phyloP scores from a whole-genome alignment of 2,113 vertebrate species.

The Laterallus jamaicensis region DNA sequence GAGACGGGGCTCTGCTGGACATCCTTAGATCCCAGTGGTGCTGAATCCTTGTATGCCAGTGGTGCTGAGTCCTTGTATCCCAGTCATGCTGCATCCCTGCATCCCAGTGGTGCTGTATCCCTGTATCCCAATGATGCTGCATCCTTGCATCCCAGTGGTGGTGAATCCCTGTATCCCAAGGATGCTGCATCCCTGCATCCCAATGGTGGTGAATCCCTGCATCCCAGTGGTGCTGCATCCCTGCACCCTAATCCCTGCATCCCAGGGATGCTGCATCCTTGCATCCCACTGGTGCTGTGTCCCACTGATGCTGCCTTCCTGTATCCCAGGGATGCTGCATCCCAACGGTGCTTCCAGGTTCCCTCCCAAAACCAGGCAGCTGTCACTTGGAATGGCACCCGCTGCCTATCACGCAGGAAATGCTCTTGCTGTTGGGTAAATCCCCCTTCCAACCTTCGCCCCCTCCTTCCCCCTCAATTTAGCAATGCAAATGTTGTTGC shows the following conservation, averaged over 20 bases:
- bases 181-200: too few relatives aligned
- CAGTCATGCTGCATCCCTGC: too few relatives aligned
- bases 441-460: background rate
- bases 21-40: accelerated
- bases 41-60: too few relatives aligned
- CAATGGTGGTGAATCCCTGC: too few relatives aligned
- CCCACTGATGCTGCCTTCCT: accelerated
- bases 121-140: too few relatives aligned
- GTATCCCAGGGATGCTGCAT: too few relatives aligned
- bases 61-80: too few relatives aligned
- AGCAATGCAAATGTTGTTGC: background rate
- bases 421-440: background rate
- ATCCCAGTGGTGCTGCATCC: background rate
- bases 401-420: background rate
- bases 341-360: accelerated
- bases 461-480: background rate
- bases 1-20: accelerated
- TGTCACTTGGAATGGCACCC: background rate
- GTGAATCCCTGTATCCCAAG: too few relatives aligned
- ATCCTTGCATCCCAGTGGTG: too few relatives aligned
- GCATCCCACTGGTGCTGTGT: accelerated
- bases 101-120: too few relatives aligned
- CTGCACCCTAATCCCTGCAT: too few relatives aligned
- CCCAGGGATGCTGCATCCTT: background rate
- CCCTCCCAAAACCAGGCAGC: accelerated